phyloP scores from a whole-genome alignment of 2,888 invertebrate species.

The Folsomia manolachei region DNA sequence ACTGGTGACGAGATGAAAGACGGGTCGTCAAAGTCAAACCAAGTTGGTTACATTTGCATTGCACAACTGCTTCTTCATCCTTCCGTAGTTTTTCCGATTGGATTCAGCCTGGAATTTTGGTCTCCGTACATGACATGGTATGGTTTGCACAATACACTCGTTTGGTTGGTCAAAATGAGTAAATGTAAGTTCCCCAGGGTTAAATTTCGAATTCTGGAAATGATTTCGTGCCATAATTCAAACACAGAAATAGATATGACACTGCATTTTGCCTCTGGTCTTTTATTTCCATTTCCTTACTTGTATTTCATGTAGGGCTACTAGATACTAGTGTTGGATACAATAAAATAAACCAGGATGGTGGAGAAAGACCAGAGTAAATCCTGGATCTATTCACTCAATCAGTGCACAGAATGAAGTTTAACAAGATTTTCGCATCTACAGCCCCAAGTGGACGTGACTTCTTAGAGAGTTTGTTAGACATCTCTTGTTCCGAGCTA shows the following conservation, averaged over 20 bases:
- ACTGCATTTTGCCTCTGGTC: background rate
- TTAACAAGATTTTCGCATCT: constrained; percentile 6
- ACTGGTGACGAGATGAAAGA: no score
- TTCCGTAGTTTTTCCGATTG: no score
- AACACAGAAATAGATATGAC: constrained; percentile 2
- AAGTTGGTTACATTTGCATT: no score
- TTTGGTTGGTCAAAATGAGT: no score
- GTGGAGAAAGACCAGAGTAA: background rate
- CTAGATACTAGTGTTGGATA: no score
- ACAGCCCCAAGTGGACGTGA: background rate
- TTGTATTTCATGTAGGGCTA: background rate
- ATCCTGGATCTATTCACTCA: background rate
- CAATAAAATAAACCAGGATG: no score
- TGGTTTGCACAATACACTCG: no score
- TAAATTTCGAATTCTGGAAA: constrained; percentile 15
- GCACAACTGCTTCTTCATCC: no score
- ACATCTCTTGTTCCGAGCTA: background rate
- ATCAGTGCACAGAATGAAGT: background rate
- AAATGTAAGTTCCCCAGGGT: constrained; percentile 8
- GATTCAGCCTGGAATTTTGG: no score
- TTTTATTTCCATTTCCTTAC: background rate
- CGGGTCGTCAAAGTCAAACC: no score
- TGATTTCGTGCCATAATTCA: constrained; percentile 12
- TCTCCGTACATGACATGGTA: no score
- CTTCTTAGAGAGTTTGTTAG: background rate